Evolutionary conservation across 2,888 invertebrate species (phyloP).

Genomic region (Epistrophe grossulariae): DNA sequence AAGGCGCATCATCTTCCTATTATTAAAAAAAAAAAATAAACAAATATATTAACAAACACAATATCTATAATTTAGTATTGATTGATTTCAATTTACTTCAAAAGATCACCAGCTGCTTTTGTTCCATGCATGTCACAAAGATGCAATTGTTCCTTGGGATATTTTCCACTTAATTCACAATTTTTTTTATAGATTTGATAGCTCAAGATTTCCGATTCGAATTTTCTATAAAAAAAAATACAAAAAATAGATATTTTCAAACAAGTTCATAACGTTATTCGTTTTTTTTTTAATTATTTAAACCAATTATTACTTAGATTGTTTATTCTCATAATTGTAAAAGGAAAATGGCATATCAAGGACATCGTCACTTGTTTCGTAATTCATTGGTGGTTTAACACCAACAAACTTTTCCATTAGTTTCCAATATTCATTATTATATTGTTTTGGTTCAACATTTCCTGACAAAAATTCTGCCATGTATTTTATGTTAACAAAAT

Average conservation of each 20-base stretch:
- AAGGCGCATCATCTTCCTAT: slow-evolving; percentile 46
- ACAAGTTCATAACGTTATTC: too few species aligned
- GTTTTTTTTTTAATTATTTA: too few species aligned
- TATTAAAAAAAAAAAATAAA: not conserved
- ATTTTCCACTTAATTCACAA: slow-evolving; percentile 90
- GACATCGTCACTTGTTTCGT: slow-evolving; percentile 78
- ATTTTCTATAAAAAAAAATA: slow-evolving; percentile 85
- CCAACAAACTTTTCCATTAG: slow-evolving; percentile 87
- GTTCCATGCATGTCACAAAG: slow-evolving; percentile 94
- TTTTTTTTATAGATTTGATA: slow-evolving; percentile 90
- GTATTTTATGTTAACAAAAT: slow-evolving; percentile 88
- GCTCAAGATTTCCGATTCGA: slow-evolving; percentile 91
- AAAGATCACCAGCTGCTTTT: slow-evolving; percentile 89
- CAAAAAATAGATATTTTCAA: too few species aligned
- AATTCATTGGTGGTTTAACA: slow-evolving; percentile 86
- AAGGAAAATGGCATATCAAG: not conserved
- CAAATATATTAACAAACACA: not conserved
- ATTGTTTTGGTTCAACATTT: slow-evolving; percentile 85
- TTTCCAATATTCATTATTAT: slow-evolving; percentile 88
- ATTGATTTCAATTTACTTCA: slow-evolving; percentile 81
- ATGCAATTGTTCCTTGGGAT: slow-evolving; percentile 77
- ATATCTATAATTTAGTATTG: too few species aligned
- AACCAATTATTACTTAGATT: not conserved
- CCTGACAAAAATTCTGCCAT: slow-evolving; percentile 88
- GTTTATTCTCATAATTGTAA: not conserved